phyloP scores from a whole-genome alignment of 2,113 vertebrate genomes.

The Quiscalus mexicanus region DNA sequence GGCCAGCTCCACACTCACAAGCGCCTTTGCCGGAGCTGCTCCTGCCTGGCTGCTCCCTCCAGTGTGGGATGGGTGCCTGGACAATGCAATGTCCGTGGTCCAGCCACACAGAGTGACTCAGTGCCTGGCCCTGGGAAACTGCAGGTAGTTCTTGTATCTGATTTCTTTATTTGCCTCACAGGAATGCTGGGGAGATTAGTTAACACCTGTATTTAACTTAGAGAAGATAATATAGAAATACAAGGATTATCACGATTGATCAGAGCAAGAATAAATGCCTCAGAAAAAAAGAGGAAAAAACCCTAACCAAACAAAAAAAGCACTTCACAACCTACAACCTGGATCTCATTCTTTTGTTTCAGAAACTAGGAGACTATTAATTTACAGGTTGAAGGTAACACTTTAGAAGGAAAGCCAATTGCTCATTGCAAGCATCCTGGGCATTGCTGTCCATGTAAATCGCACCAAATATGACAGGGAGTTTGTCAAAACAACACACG shows the following conservation, averaged over 20 bases:
- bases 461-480: not conserved
- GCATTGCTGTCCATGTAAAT: not conserved
- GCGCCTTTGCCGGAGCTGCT: not conserved
- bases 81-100: rapidly evolving
- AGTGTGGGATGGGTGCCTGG: not conserved
- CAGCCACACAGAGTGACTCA: not conserved
- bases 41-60: not conserved
- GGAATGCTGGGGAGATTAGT: not conserved
- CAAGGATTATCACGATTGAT: rapidly evolving
- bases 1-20: not conserved
- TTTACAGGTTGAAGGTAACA: not conserved
- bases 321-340: not conserved
- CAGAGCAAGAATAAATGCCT: not conserved
- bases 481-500: not conserved
- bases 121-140: not conserved
- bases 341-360: not conserved
- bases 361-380: not conserved
- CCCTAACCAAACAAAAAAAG: not conserved
- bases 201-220: not conserved
- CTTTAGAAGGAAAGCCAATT: not conserved
- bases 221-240: not conserved
- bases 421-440: not conserved
- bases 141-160: not conserved
- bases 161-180: not conserved
- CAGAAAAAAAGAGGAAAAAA: not conserved